These are phyloP conservation scores for Bos indicus DNA, from an alignment of 2,113 vertebrate species.

Conservation along the genomic window DNA sequence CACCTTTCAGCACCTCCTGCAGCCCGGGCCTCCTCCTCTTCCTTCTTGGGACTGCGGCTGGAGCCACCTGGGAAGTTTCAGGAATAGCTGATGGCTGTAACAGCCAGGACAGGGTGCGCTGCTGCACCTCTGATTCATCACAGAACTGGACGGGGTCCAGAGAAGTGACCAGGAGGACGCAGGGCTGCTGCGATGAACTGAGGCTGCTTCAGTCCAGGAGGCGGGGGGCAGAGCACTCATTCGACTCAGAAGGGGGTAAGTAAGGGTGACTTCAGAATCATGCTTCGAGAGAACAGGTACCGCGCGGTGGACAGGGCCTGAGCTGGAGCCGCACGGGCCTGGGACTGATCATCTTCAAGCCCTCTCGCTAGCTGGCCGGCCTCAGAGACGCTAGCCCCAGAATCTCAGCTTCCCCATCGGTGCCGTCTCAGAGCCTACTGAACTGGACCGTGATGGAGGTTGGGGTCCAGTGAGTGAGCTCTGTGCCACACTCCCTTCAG, in stretches of 20 bases:
- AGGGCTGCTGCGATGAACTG: slow-evolving; percentile 17
- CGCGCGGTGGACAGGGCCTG: not conserved
- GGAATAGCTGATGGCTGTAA: slow-evolving; percentile 40
- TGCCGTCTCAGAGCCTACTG: not conserved
- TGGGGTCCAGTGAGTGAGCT: not conserved
- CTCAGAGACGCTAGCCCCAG: not conserved
- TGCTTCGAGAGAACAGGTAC: not conserved
- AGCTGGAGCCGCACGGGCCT: not conserved
- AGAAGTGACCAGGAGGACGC: slow-evolving; percentile 12
- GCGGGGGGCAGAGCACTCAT: not conserved
- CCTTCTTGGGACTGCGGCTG: slow-evolving; percentile 2
- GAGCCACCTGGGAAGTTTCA: slow-evolving; percentile 53
- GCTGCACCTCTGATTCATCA: slow-evolving; percentile 52
- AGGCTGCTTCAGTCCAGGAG: not conserved
- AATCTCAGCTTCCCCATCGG: not conserved
- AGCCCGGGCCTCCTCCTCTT: not conserved
- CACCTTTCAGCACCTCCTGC: not conserved
- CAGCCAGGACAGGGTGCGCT: slow-evolving; percentile 23
- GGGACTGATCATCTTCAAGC: not conserved
- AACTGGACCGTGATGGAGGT: not conserved
- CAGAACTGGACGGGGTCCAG: not conserved
- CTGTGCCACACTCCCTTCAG: not conserved
- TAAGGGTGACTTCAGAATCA: not conserved
- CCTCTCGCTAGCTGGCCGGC: not conserved
- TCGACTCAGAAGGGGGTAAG: not conserved